Percentiles rank a stretch among this genome's conserved stretches.
phyloP scores from a whole-genome alignment of 2,113 vertebrate species.

The Thalassarche chlororhynchos region DNA sequence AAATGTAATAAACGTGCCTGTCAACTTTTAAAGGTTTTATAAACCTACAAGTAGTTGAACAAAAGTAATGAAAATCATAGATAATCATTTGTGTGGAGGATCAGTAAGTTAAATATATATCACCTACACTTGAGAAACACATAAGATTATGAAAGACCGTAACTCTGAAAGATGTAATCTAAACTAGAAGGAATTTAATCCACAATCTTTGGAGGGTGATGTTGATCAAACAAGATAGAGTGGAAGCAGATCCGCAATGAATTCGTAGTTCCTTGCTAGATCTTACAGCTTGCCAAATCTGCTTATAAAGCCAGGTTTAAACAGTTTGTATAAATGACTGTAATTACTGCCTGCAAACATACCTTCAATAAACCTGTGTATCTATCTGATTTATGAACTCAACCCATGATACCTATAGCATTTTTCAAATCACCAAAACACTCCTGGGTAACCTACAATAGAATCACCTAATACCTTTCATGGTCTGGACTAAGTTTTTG shows the following conservation, averaged over 20 bases:
- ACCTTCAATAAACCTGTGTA: neutral
- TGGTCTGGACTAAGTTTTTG: neutral
- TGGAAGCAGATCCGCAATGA: neutral
- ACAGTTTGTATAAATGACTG: neutral
- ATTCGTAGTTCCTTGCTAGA: neutral
- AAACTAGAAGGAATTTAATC: neutral
- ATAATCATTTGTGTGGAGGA: neutral
- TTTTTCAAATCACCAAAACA: neutral
- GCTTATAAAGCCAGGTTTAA: neutral
- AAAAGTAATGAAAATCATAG: neutral
- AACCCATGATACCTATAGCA: neutral
- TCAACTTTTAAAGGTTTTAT: neutral
- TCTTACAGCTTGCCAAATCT: neutral
- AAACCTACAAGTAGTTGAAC: neutral
- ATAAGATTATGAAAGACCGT: fast-evolving
- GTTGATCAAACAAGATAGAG: neutral
- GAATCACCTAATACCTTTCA: neutral
- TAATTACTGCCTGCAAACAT: neutral
- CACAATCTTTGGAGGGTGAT: neutral
- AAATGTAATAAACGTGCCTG: fast-evolving
- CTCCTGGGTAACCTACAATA: neutral
- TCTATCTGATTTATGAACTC: neutral
- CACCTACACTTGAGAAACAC: neutral
- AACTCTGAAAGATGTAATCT: neutral
- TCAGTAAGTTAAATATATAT: neutral